phyloP scores from a whole-genome alignment of 1,140 invertebrate species.

The Coboldia fuscipes region DNA sequence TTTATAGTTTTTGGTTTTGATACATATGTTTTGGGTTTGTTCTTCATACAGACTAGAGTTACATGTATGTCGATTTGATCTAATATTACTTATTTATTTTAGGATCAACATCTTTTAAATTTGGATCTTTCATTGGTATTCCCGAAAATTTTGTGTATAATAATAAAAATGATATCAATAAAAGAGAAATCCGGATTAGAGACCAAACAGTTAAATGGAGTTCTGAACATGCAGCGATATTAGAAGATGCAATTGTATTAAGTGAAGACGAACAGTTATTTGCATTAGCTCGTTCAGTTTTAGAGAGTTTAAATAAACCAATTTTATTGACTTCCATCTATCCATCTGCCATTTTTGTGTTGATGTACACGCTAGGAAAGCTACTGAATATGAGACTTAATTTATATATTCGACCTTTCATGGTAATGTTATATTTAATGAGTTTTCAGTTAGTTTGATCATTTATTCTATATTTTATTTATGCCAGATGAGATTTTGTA shows the following conservation, averaged over 20 bases:
- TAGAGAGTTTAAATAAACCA: slow-evolving; percentile 29
- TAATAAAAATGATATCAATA: slow-evolving; percentile 22
- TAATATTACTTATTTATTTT: too few species aligned
- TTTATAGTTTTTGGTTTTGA: slow-evolving; percentile 43
- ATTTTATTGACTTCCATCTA: slow-evolving; percentile 27
- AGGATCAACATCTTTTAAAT: slow-evolving; percentile 15
- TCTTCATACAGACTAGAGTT: background rate
- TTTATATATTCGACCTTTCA: slow-evolving; percentile 26
- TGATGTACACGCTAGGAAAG: slow-evolving; percentile 25
- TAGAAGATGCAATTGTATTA: slow-evolving; percentile 40
- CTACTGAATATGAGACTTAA: slow-evolving; percentile 28
- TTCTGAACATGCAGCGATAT: slow-evolving; percentile 29
- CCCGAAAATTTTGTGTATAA: slow-evolving; percentile 35
- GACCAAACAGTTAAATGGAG: slow-evolving; percentile 33
- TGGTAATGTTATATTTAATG: slow-evolving; percentile 8
- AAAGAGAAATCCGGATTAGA: slow-evolving; percentile 25
- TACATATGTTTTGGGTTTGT: slow-evolving; percentile 28
- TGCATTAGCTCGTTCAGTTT: slow-evolving; percentile 49
- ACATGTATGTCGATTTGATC: too few species aligned
- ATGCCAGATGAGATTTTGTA: slow-evolving; percentile 21
- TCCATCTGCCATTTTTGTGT: slow-evolving; percentile 22
- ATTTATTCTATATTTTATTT: background rate
- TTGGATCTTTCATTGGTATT: slow-evolving; percentile 35
- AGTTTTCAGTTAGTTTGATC: slow-evolving; percentile 1
- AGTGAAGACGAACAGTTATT: slow-evolving; percentile 55